These are phyloP conservation scores for Liposcelis brunnea DNA, from an alignment of 2,888 invertebrate genomes.

Conservation along the genomic window DNA sequence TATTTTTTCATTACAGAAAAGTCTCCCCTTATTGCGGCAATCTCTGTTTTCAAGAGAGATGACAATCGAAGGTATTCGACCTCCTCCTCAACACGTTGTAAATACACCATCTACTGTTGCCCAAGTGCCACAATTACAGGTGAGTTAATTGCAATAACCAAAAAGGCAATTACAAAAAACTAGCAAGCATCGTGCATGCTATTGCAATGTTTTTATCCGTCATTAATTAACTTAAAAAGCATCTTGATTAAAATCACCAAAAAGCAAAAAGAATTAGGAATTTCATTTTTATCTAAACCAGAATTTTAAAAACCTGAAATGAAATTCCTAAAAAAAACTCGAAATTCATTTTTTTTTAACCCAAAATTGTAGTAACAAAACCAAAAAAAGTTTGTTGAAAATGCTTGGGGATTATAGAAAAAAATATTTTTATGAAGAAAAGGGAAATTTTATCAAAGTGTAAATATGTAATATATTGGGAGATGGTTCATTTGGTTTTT, in stretches of 20 bases:
- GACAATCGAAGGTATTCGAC: slow-evolving; percentile 85
- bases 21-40: slow-evolving; percentile 79
- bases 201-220: too few species aligned
- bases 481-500: too few species aligned
- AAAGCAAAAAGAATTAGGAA: slow-evolving; percentile 7
- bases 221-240: background rate
- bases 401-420: too few species aligned
- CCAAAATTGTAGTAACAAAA: too few species aligned
- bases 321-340: too few species aligned
- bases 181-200: too few species aligned
- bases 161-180: background rate
- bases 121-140: slow-evolving; percentile 20
- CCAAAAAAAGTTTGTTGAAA: background rate
- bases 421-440: too few species aligned
- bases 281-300: slow-evolving; percentile 23
- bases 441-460: too few species aligned
- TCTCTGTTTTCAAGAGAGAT: slow-evolving; percentile 79
- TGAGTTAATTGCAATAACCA: slow-evolving; percentile 8
- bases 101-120: slow-evolving; percentile 25
- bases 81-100: slow-evolving; percentile 50
- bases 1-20: slow-evolving; percentile 49
- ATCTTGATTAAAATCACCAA: slow-evolving; percentile 3
- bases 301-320: too few species aligned
- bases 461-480: too few species aligned
- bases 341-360: too few species aligned